Base-by-base conservation (phyloP, 2,888 invertebrate species). In the Heliconius charithonia region DNA sequence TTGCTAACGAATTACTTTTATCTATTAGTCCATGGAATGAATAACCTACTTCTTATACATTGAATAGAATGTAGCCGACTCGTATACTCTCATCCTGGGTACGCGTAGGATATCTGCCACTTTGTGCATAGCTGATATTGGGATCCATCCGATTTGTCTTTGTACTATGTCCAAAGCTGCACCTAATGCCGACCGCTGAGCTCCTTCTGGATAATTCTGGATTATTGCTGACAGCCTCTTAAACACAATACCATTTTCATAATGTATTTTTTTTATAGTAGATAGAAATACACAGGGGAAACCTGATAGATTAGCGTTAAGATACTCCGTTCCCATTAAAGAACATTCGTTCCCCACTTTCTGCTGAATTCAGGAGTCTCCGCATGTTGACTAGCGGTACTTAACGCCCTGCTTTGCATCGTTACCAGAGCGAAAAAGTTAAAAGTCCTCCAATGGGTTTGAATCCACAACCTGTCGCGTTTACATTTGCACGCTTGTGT, bases 121-220 rank as follows among this genome's bases (percentile, higher is more conserved):
- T 83, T 89, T 93, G 81, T 94, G 91, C 93, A 93, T 93, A 9
- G 93, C 93, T 9, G 94, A 90, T 85, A 94, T 91, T 0, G 93
- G 93, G 1, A 95, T 84, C 94, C 94, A 95, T 32, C 94, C 94
- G 0, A 91, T 89, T 83, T 94, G 94, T 76, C 94, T 88, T 83
- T 94, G 94, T 10, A 86, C 94, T 10, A 94, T 87, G 72, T 93
- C 94, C 77, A 93, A 73, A 2, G 89, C 89, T 0, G 89, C 83
- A 7, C 88, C 84, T 2, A 93, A 0, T 1, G 87, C 92, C 0
- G 92, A 87, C 7, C 91, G 86, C 80, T 93, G 89, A 2, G 87
- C 85, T 1, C 94, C 94, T 77, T 83, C 86, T 0, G 94, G 94
- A 76, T 93, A 94, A 83, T 93, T 93, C 66, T 87, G 83, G 9